These are phyloP conservation scores for Cyphomyrus discorhynchus DNA, from an alignment of 2,113 vertebrate genomes.

Conservation along the genomic window DNA sequence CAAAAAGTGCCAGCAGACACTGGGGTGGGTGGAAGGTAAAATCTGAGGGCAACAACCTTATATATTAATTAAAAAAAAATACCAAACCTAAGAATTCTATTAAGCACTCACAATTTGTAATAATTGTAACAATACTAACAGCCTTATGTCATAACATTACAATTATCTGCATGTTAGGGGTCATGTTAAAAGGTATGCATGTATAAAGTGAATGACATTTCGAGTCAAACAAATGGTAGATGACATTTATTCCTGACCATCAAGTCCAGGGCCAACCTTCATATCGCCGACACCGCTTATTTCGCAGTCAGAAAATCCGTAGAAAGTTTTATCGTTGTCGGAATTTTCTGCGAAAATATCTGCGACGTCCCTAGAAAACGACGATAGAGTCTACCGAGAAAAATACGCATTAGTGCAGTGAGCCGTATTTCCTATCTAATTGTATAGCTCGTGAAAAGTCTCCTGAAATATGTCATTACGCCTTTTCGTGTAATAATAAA, in stretches of 20 bases:
- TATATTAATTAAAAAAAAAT: neutral
- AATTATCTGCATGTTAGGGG: neutral
- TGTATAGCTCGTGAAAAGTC: neutral
- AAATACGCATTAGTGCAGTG: neutral
- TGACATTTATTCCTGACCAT: neutral
- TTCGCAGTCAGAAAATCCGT: constrained; percentile 55
- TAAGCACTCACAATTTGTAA: neutral
- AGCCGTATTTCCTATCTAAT: neutral
- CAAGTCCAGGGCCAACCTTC: constrained; percentile 27
- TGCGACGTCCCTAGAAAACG: constrained; percentile 23
- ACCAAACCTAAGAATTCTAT: neutral
- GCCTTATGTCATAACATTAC: neutral
- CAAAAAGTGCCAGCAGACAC: neutral
- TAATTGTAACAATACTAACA: neutral
- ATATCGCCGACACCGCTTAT: neutral
- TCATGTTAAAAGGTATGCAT: neutral
- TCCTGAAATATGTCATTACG: neutral
- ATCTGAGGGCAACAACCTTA: neutral
- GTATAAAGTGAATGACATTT: neutral
- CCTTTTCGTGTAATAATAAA: neutral
- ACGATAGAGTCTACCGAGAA: constrained; percentile 1
- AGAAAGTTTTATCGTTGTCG: constrained; percentile 49
- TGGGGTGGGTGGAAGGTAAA: neutral
- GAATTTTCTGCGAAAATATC: constrained; percentile 51
- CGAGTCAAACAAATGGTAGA: neutral